Percentiles rank a stretch among this genome's conserved stretches.
These are phyloP conservation scores for Dipodomys stephensi DNA, from an alignment of 2,113 vertebrate species.

Conservation along the genomic window DNA sequence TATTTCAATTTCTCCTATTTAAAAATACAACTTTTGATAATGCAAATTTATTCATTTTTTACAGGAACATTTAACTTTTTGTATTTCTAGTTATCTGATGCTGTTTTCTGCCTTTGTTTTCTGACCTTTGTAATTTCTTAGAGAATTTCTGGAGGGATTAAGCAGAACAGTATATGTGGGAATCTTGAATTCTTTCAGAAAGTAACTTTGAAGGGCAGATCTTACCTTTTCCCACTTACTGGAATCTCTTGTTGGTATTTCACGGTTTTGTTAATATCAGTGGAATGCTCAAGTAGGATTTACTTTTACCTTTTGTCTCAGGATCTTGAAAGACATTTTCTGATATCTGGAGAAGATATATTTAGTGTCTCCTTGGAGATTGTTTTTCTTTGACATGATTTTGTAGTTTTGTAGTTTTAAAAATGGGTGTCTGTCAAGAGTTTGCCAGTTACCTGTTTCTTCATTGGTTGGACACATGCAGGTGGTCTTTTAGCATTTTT, in stretches of 20 bases:
- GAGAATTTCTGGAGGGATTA: constrained; percentile 53
- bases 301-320: constrained; percentile 70
- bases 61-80: not conserved
- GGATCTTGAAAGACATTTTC: constrained; percentile 64
- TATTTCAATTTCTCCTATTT: constrained; percentile 49
- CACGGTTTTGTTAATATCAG: not conserved
- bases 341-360: constrained; percentile 24
- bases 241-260: not conserved
- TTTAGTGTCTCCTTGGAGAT: constrained; percentile 52
- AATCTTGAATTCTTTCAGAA: constrained; percentile 28
- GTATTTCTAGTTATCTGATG: not conserved
- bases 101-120: constrained; percentile 63
- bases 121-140: constrained; percentile 70
- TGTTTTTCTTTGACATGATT: constrained; percentile 52
- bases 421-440: constrained; percentile 33
- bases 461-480: constrained; percentile 47
- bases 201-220: constrained; percentile 50
- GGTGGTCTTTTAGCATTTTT: constrained; percentile 26
- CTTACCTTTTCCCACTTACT: constrained; percentile 48
- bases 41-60: not conserved
- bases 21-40: not conserved
- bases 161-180: not conserved
- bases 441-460: constrained; percentile 51
- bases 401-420: constrained; percentile 56
- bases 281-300: constrained; percentile 63